Percentiles rank a stretch among this genome's conserved stretches.
Evolutionary conservation across 2,797 vertebrate species (phyloP).

Genomic region (Phoebastria nigripes): DNA sequence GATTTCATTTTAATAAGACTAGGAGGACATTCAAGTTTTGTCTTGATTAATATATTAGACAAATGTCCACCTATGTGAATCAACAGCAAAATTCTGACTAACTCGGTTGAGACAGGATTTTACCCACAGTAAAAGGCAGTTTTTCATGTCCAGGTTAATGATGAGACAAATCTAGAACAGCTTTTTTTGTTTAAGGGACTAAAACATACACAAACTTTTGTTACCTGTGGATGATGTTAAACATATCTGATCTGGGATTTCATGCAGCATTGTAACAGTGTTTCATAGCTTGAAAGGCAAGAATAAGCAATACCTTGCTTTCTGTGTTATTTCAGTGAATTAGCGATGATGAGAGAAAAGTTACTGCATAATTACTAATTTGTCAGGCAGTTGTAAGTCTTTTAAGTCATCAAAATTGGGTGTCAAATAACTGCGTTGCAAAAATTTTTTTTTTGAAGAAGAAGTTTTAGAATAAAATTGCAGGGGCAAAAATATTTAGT

Average conservation of each 20-base stretch:
- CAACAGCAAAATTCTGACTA: not conserved
- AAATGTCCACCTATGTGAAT: not conserved
- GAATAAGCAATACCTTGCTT: not conserved
- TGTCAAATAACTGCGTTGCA: not conserved
- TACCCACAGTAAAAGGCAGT: not conserved
- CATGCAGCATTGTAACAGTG: not conserved
- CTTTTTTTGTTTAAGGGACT: not conserved
- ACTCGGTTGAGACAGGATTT: not conserved
- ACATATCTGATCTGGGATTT: not conserved
- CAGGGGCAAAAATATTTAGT: not conserved
- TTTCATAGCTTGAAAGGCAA: not conserved
- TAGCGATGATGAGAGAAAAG: not conserved
- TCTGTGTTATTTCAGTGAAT: not conserved
- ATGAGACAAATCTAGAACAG: not conserved
- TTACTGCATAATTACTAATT: not conserved
- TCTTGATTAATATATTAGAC: not conserved
- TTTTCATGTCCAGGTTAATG: not conserved
- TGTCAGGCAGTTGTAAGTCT: not conserved
- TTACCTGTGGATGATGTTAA: not conserved
- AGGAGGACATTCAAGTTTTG: not conserved
- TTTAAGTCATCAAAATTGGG: not conserved
- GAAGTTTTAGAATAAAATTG: not conserved
- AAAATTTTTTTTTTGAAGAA: not conserved
- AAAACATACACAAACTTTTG: not conserved
- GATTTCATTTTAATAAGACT: not conserved